These are phyloP conservation scores for Rhamphomyia laevipes DNA, from an alignment of 2,888 invertebrate species.

Conservation along the genomic window DNA sequence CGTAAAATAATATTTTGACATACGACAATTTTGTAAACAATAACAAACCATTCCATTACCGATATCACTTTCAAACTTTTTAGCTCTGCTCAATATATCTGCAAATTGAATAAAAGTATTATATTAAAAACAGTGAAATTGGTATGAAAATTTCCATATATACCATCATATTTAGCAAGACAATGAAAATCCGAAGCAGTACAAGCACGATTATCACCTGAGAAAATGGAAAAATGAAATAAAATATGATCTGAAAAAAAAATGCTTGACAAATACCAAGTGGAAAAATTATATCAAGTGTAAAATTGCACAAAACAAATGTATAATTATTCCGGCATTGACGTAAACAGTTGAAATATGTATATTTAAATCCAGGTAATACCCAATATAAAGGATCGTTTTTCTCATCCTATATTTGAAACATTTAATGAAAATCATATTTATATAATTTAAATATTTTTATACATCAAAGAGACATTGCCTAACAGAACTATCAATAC, in stretches of 20 bases:
- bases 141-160: neutral
- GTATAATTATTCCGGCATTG: neutral
- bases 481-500: too few species aligned
- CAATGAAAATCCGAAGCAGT: slow-evolving; percentile 13
- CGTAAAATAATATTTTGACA: neutral
- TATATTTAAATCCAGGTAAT: neutral
- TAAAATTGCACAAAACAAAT: neutral
- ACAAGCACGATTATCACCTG: slow-evolving; percentile 12
- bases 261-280: neutral
- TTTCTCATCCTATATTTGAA: neutral
- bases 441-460: too few species aligned
- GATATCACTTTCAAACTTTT: neutral
- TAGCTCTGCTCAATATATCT: neutral
- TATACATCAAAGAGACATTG: too few species aligned
- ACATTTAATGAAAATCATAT: too few species aligned
- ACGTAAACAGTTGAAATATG: neutral
- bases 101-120: neutral
- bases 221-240: neutral
- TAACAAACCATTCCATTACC: slow-evolving; percentile 13
- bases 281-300: neutral
- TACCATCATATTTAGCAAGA: slow-evolving; percentile 11
- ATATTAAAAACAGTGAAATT: neutral
- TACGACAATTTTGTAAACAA: slow-evolving; percentile 13
- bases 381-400: neutral
- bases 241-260: neutral